Evolutionary conservation across 2,888 invertebrate genomes (phyloP).

Genomic region (Nymphalis urticae): DNA sequence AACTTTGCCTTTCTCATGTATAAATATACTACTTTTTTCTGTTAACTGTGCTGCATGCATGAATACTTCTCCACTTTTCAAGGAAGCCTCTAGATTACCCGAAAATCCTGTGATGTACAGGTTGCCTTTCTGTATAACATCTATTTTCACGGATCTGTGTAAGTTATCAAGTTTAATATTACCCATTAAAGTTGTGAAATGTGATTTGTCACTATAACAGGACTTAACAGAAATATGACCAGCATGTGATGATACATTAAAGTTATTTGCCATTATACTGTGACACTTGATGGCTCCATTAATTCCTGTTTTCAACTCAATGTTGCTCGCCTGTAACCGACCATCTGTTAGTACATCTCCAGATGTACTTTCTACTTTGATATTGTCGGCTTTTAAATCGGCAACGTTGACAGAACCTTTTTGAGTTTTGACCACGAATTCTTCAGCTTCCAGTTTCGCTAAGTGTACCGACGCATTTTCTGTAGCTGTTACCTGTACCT

Average conservation of each 20-base stretch:
- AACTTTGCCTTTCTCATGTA: conserved; percentile 78
- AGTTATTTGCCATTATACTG: conserved; percentile 70
- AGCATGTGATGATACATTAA: conserved; percentile 66
- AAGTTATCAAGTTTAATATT: conserved; percentile 66
- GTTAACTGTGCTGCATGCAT: conserved; percentile 72
- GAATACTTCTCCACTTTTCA: conserved; percentile 75
- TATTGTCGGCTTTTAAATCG: conserved; percentile 69
- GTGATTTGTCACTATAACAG: conserved; percentile 68
- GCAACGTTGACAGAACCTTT: conserved; percentile 64
- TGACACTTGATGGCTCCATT: conserved; percentile 65
- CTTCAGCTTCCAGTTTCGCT: conserved; percentile 69
- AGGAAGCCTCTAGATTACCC: conserved; percentile 69
- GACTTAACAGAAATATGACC: conserved; percentile 72
- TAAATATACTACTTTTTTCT: conserved; percentile 76
- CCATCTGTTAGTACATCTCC: conserved; percentile 66
- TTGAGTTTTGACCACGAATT: conserved; percentile 72
- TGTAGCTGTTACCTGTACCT: conserved; percentile 70
- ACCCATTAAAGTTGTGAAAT: conserved; percentile 74
- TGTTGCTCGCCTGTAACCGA: conserved; percentile 63
- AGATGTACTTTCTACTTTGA: conserved; percentile 67
- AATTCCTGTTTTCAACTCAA: conserved; percentile 72
- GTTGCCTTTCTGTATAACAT: conserved; percentile 75
- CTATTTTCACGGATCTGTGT: conserved; percentile 69
- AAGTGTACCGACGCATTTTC: conserved; percentile 71
- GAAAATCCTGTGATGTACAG: conserved; percentile 72